Evolutionary conservation across 2,113 vertebrate species (phyloP).

Genomic region (Chaetodon auriga): DNA sequence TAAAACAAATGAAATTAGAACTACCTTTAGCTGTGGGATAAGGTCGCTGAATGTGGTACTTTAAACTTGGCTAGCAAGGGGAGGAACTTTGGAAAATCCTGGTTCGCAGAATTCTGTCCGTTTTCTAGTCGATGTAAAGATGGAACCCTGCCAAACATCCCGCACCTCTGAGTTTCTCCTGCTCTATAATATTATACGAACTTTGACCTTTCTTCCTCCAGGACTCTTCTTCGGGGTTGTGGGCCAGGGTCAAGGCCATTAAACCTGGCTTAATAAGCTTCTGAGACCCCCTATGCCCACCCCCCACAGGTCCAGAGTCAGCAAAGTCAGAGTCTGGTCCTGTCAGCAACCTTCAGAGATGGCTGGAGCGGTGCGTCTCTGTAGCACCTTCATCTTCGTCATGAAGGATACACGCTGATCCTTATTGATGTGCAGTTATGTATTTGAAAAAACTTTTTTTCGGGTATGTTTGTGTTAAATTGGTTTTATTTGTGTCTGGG

Average conservation of each 20-base stretch:
- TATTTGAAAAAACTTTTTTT: not conserved
- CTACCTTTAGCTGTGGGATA: slow-evolving; percentile 47
- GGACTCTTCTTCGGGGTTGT: slow-evolving; percentile 49
- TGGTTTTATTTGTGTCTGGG: too few relatives aligned
- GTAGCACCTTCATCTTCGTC: slow-evolving; percentile 34
- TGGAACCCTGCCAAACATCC: slow-evolving; percentile 48
- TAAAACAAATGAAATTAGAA: slow-evolving; percentile 47
- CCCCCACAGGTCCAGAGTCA: slow-evolving; percentile 59
- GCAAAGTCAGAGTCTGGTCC: slow-evolving; percentile 62
- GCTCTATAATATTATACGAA: slow-evolving; percentile 55
- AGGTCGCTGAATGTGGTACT: slow-evolving; percentile 49
- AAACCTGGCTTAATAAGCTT: slow-evolving; percentile 73
- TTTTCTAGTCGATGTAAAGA: slow-evolving; percentile 46
- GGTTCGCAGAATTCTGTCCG: slow-evolving; percentile 37
- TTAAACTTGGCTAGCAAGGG: slow-evolving; percentile 51
- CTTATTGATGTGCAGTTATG: slow-evolving; percentile 24
- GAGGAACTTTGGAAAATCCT: slow-evolving; percentile 47
- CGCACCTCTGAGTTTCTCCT: slow-evolving; percentile 17
- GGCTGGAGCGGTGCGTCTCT: slow-evolving; percentile 21
- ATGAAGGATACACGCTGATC: slow-evolving; percentile 38
- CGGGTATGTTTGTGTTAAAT: not conserved
- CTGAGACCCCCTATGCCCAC: slow-evolving; percentile 32
- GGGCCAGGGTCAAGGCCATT: slow-evolving; percentile 73
- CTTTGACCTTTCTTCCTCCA: slow-evolving; percentile 66
- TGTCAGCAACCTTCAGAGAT: slow-evolving; percentile 66